Evolutionary conservation across 2,888 invertebrate genomes (phyloP), one percentile per base, ranked within the genome.

Genomic region (Tachina fera): DNA sequence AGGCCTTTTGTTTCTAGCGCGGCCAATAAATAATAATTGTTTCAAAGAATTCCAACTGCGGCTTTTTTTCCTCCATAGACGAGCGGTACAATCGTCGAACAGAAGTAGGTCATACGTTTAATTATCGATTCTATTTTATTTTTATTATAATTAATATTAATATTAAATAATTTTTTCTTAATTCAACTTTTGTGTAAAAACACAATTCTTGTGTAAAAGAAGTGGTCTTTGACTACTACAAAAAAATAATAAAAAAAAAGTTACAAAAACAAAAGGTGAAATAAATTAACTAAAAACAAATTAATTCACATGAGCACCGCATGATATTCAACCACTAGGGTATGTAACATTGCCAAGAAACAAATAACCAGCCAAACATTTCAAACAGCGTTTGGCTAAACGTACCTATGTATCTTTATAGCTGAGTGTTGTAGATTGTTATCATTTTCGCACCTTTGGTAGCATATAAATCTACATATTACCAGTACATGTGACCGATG

Each of bases 381-480:
- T 61, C 61, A 67, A 70, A 70, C 75, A 63, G 75, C 61, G 70
- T 53, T 75, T 85, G 72, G 56, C 67, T 74, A 49, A 72, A 75
- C 79, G 49, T 83, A 72, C 61, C 61, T 51, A 4, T 79, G 86
- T 85, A 75, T 82, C 83, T 86, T 71, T 72, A 67, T 47, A 83
- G 79, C 76, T 86, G 86, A 86, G 86, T 83, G 83, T 83, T 81
- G 78, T 84, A 84, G 83, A 86, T 87, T 84, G 87, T 85, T 87
- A 87, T 87, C 85, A 83, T 87, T 87, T 87, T 87, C 87, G 85
- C 87, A 87, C 87, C 87, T 87, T 87, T 85, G 63, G 87, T 86
- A 83, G 82, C 84, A 81, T 86, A 87, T 87, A 87, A 87, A 87
- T 87, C 87, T 86, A 72, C 83, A 86, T 86, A 86, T 86, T 86